Base-by-base conservation (phyloP, 2,113 vertebrate species). In the Periophthalmus modestus region DNA sequence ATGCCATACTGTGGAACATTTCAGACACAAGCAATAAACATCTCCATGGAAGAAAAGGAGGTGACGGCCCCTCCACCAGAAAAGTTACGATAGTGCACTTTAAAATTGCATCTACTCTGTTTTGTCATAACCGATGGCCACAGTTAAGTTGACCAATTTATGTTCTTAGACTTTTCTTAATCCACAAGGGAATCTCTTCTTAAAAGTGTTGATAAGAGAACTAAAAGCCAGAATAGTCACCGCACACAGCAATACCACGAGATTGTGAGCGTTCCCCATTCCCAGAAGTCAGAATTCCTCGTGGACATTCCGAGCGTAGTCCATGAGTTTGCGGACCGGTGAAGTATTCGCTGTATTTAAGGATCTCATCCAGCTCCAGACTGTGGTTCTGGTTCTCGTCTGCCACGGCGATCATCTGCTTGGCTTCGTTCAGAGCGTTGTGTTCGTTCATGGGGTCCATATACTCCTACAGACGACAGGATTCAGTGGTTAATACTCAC, bases 261-360 rank as follows among this genome's bases (percentile, higher is more conserved):
- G 50, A 52, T 16, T 19, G 15, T 55, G 18, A 19, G 52, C n/a
- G 52, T 10, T 9, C 18, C 52, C 52, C 19, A 21, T 19, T 16
- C 5, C 54, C 54, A n/a, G 19, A 5, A 18, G 7, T 95, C 92
- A 99, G 92, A 99, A 99, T 78, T 99, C 98, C 89, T 99, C 98
- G 0, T 99, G 98, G 34, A 99, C 98, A 0, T 96, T 99, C 9
- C 96, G 94, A 46, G 97, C 98, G 0, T 99, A 99, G 85, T 99
- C 97, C 98, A 99, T 96, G 33, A 99, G 94, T 76, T 99, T 99
- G 95, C 98, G 99, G 79, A n/a, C n/a, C 97, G 96, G 97, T 99
- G 92, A 99, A 99, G 81, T 98, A 99, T 69, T 99, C 97, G 66
- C 98, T 98, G 78, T 99, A 98, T 66, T 97, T 97, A 68, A 99